Percentiles rank a stretch among this genome's conserved stretches.
These are phyloP conservation scores for Eubasilissa splendida DNA, from an alignment of 2,888 invertebrate genomes.

Conservation along the genomic window DNA sequence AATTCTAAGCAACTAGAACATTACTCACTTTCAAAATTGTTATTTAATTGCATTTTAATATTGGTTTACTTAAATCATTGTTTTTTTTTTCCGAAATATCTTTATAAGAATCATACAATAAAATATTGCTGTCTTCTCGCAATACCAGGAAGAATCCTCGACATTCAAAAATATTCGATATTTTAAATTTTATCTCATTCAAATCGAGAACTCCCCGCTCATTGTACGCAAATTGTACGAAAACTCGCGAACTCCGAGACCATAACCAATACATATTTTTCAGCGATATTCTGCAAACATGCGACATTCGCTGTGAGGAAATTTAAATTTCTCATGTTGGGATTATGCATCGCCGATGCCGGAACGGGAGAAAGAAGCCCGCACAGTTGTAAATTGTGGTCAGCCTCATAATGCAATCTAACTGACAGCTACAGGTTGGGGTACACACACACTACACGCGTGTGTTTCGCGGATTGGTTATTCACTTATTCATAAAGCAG, in stretches of 20 bases:
- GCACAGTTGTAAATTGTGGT: slow-evolving; percentile 37
- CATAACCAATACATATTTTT: slow-evolving; percentile 32
- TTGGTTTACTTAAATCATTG: too few relatives aligned
- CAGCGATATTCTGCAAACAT: slow-evolving; percentile 18
- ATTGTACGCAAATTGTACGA: slow-evolving; percentile 31
- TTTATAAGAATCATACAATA: background rate
- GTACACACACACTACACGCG: slow-evolving; percentile 26
- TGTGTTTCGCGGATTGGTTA: slow-evolving; percentile 18
- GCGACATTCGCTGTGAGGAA: slow-evolving; percentile 7
- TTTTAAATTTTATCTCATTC: slow-evolving; percentile 28
- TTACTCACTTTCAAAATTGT: too few relatives aligned
- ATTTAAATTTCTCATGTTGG: slow-evolving; percentile 28
- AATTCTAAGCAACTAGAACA: too few relatives aligned
- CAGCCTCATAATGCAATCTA: slow-evolving; percentile 32
- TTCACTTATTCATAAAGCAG: slow-evolving; percentile 23
- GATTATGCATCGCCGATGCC: slow-evolving; percentile 27
- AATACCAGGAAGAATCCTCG: slow-evolving; percentile 10
- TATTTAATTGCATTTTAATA: too few relatives aligned
- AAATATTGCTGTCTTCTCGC: background rate
- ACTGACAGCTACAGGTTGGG: slow-evolving; percentile 32
- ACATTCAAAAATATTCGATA: slow-evolving; percentile 17
- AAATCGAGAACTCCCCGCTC: slow-evolving; percentile 13
- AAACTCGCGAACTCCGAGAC: background rate
- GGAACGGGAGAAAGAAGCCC: slow-evolving; percentile 26
- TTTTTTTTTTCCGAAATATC: background rate